phyloP scores from a whole-genome alignment of 2,113 vertebrate genomes.

The Phycodurus eques region DNA sequence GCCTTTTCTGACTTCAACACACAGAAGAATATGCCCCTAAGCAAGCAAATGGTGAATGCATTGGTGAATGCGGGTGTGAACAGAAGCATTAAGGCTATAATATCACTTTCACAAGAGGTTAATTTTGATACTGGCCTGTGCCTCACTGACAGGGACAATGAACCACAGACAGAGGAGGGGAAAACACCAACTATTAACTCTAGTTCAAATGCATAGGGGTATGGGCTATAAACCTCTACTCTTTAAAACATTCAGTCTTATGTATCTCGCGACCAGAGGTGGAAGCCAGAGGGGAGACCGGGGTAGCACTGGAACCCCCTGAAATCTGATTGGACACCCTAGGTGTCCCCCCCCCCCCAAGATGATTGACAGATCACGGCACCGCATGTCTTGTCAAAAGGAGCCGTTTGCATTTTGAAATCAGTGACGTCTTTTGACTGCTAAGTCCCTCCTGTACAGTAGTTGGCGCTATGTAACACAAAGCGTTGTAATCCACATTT shows the following conservation, averaged over 20 bases:
- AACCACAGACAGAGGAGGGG: constrained; percentile 17
- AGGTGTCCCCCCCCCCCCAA: too few species aligned
- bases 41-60: constrained; percentile 21
- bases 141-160: constrained; percentile 20
- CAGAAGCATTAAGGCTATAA: constrained; percentile 59
- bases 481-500: too few species aligned
- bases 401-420: too few species aligned
- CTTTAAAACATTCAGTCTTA: constrained; percentile 50
- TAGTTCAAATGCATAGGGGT: constrained; percentile 28
- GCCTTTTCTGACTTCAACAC: too few species aligned
- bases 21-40: not conserved
- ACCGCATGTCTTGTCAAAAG: too few species aligned
- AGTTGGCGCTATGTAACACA: too few species aligned
- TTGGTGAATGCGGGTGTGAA: constrained; percentile 10
- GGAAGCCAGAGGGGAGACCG: too few species aligned
- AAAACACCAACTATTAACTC: constrained; percentile 22
- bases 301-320: too few species aligned
- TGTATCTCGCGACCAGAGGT: not conserved
- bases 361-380: too few species aligned
- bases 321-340: too few species aligned
- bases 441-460: too few species aligned
- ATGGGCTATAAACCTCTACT: constrained; percentile 22
- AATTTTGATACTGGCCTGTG: constrained; percentile 15
- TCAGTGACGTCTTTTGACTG: too few species aligned
- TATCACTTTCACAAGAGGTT: constrained; percentile 29